Percentiles rank a stretch among this genome's conserved stretches.
Evolutionary conservation across 2,888 invertebrate genomes (phyloP).

Genomic region (Drosophila lacicola): DNA sequence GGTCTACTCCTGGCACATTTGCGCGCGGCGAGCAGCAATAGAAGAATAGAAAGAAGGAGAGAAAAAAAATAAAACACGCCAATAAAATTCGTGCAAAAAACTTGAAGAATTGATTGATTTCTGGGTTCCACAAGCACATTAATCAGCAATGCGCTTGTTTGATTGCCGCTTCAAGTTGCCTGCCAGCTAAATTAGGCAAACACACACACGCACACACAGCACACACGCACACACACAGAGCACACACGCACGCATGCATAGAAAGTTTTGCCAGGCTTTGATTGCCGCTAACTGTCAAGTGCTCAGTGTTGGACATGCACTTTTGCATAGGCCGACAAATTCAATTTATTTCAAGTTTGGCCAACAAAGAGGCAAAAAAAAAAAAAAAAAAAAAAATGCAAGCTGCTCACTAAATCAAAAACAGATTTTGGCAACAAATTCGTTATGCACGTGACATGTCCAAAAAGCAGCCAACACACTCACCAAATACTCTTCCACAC

Average conservation of each 20-base stretch:
- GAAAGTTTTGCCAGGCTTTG: constrained; percentile 58
- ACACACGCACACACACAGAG: neutral
- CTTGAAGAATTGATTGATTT: constrained; percentile 76
- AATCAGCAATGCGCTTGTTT: constrained; percentile 72
- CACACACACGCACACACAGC: constrained; percentile 8
- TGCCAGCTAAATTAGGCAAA: constrained; percentile 47
- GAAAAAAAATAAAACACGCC: constrained; percentile 23
- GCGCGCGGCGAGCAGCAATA: constrained; percentile 29
- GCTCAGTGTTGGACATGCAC: constrained; percentile 66
- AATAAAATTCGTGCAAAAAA: constrained; percentile 57
- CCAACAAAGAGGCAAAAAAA: constrained; percentile 23
- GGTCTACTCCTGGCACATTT: constrained; percentile 70
- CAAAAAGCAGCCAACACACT: constrained; percentile 54
- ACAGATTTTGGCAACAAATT: constrained; percentile 80
- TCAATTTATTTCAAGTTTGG: constrained; percentile 73
- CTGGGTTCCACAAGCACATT: constrained; percentile 67
- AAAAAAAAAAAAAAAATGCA: constrained; percentile 68
- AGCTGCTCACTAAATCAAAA: constrained; percentile 79
- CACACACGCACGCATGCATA: neutral
- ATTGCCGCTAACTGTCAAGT: constrained; percentile 68
- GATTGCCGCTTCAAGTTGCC: constrained; percentile 60
- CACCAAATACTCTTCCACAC: constrained; percentile 19
- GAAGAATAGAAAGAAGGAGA: constrained; percentile 3
- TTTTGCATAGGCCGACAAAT: constrained; percentile 65
- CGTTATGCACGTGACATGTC: constrained; percentile 79